phyloP scores from a whole-genome alignment of 2,797 vertebrate species.

The Enteromius afrohamiltoni region DNA sequence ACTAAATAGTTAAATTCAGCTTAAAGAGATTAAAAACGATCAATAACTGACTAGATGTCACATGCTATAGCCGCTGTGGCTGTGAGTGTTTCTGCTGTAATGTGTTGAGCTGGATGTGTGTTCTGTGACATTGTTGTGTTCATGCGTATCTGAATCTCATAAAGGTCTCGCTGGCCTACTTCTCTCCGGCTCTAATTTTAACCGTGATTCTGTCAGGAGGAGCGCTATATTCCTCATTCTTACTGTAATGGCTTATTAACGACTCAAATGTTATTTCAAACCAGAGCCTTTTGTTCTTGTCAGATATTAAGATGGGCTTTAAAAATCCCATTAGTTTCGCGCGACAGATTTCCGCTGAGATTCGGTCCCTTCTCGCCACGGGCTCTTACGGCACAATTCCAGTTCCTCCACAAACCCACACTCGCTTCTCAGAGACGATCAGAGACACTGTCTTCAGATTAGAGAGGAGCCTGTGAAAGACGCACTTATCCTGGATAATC shows the following conservation, averaged over 20 bases:
- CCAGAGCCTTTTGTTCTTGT: slow-evolving; percentile 57
- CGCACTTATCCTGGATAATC: slow-evolving; percentile 50
- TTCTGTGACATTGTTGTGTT: neutral
- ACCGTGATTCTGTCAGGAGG: slow-evolving; percentile 9
- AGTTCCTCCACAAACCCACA: slow-evolving; percentile 22
- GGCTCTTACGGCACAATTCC: slow-evolving; percentile 48
- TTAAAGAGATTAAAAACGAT: neutral
- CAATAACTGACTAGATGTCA: too few species aligned
- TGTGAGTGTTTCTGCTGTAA: neutral
- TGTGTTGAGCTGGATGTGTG: neutral
- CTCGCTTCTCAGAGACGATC: slow-evolving; percentile 32
- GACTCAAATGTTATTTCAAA: slow-evolving; percentile 47
- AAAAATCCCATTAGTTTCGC: slow-evolving; percentile 63
- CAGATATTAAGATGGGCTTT: slow-evolving; percentile 61
- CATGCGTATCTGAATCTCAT: neutral
- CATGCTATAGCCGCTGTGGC: neutral
- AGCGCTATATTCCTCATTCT: slow-evolving; percentile 46
- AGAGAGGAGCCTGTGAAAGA: slow-evolving; percentile 39
- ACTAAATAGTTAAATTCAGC: neutral
- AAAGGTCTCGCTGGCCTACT: slow-evolving; percentile 33
- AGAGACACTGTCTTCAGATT: slow-evolving; percentile 48
- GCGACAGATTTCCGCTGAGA: slow-evolving; percentile 52
- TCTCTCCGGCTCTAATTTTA: slow-evolving; percentile 18
- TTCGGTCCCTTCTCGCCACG: slow-evolving; percentile 53
- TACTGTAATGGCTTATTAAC: slow-evolving; percentile 62